Evolutionary conservation across 2,888 invertebrate species (phyloP).

Genomic region (Lysandra bellargus): DNA sequence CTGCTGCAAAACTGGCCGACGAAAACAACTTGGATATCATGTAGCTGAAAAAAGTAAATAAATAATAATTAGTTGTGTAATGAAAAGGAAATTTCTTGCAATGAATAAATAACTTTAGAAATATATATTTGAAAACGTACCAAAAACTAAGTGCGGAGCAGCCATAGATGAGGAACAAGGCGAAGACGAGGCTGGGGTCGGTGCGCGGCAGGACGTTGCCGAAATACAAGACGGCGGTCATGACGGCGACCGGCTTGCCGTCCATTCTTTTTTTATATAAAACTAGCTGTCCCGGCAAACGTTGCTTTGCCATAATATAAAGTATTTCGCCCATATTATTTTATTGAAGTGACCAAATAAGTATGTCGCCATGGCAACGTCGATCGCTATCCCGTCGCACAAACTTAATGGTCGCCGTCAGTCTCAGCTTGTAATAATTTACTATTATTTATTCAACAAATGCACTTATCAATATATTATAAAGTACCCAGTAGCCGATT

Average conservation of each 20-base stretch:
- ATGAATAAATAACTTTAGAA: background rate
- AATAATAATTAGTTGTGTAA: background rate
- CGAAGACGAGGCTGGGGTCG: conserved; percentile 82
- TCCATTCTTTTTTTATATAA: no score
- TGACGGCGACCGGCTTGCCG: conserved; percentile 72
- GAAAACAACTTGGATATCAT: conserved; percentile 84
- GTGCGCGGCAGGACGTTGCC: conserved; percentile 87
- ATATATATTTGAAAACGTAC: conserved; percentile 59
- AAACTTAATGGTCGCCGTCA: no score
- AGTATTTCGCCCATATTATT: no score
- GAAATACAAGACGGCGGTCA: conserved; percentile 73
- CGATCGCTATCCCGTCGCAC: no score
- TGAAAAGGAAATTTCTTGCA: background rate
- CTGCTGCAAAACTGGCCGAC: conserved; percentile 83
- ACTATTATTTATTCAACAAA: no score
- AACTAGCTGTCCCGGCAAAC: no score
- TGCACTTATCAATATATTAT: no score
- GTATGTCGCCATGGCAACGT: no score
- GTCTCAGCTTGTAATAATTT: no score
- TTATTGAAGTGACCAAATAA: no score
- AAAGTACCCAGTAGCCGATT: no score
- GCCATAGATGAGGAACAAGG: conserved; percentile 83
- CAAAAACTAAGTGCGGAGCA: conserved; percentile 83
- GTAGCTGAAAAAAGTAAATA: conserved; percentile 67
- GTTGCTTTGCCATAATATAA: no score